These are phyloP conservation scores for Callionymus lyra DNA, from an alignment of 2,113 vertebrate genomes.

Conservation along the genomic window DNA sequence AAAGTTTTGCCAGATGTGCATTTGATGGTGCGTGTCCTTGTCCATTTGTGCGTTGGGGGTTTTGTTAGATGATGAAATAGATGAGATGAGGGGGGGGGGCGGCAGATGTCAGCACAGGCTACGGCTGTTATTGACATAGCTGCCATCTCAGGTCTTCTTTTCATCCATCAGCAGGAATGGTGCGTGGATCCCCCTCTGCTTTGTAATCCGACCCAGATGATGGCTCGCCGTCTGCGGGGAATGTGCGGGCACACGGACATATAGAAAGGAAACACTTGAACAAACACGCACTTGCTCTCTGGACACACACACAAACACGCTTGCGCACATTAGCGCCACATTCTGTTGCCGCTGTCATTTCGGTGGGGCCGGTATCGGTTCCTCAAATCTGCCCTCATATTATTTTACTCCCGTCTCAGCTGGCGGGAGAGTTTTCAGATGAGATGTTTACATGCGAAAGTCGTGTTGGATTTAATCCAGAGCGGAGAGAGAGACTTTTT, in stretches of 20 bases:
- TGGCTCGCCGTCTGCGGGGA: conserved; percentile 35
- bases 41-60: conserved; percentile 2
- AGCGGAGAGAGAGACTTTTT: conserved; percentile 12
- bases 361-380: conserved; percentile 48
- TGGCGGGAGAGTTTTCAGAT: conserved; percentile 32
- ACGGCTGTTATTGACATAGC: conserved; percentile 56
- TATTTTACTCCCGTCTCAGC: conserved; percentile 58
- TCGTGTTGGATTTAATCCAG: conserved; percentile 40
- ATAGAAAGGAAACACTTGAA: conserved; percentile 36
- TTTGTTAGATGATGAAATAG: conserved; percentile 24
- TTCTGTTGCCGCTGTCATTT: conserved; percentile 37
- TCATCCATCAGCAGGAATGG: conserved; percentile 46
- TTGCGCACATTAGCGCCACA: conserved; percentile 9
- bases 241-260: conserved; percentile 12
- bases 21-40: conserved; percentile 8
- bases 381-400: conserved; percentile 52
- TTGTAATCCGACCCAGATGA: conserved; percentile 58
- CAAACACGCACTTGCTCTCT: conserved; percentile 26
- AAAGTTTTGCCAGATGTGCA: conserved; percentile 38
- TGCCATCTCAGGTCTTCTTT: conserved; percentile 55
- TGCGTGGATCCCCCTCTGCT: conserved; percentile 45
- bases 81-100: conserved; percentile 46
- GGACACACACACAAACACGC: conserved; percentile 8
- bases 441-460: conserved; percentile 47
- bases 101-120: conserved; percentile 52